Conservation (phyloP, 2,113 vertebrate species). For the Mesoclemmys tuberculata region DNA sequence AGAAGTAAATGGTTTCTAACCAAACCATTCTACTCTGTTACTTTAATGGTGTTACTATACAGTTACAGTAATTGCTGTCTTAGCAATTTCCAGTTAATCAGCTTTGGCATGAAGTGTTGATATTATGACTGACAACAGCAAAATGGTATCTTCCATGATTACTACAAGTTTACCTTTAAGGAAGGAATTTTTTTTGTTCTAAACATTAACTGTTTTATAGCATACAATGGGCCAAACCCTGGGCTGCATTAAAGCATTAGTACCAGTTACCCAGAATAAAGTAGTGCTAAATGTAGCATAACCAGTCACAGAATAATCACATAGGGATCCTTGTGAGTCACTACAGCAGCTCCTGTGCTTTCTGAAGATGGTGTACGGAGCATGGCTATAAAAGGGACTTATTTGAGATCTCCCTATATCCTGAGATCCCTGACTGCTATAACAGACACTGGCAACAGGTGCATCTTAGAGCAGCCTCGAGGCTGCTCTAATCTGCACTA, state of each 20-base stretch:
- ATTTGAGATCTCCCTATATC: background rate
- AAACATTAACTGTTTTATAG: background rate
- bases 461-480: rapidly evolving
- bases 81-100: conserved; percentile 8
- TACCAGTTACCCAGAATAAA: background rate
- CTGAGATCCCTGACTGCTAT: background rate
- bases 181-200: background rate
- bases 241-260: background rate
- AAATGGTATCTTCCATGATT: conserved; percentile 2
- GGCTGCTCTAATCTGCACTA: background rate
- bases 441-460: background rate
- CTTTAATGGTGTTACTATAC: conserved; percentile 28
- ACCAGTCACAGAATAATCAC: background rate
- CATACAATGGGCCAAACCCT: background rate
- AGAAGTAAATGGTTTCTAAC: conserved; percentile 9
- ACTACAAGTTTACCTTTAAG: background rate
- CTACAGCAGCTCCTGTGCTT: background rate
- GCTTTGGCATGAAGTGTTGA: conserved; percentile 13
- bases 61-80: background rate
- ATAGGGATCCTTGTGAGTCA: background rate
- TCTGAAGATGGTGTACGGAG: background rate
- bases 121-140: conserved; percentile 3
- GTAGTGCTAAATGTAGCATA: background rate
- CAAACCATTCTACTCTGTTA: background rate
- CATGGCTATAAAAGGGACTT: background rate